Evolutionary conservation across 2,888 invertebrate genomes (phyloP).

Genomic region (Drosophila quasianomalipes): DNA sequence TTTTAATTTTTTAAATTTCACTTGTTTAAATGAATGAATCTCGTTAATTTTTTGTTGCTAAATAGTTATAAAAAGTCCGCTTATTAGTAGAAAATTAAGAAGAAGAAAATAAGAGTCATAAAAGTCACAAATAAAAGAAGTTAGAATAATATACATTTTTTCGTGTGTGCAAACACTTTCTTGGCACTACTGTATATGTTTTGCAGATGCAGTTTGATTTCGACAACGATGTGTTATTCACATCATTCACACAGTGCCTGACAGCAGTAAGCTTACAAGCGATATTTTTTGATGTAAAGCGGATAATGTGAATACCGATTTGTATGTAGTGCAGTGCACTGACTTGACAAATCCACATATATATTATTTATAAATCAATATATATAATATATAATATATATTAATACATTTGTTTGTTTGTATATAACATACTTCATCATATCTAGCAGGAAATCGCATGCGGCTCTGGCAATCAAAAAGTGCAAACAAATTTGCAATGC

Average conservation of each 20-base stretch:
- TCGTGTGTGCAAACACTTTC: no score
- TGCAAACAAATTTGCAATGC: slow-evolving; percentile 21
- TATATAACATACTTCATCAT: slow-evolving; percentile 12
- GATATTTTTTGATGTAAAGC: background rate
- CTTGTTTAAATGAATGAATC: no score
- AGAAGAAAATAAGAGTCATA: no score
- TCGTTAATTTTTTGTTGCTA: no score
- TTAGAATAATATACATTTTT: no score
- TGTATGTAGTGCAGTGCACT: background rate
- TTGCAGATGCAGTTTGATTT: slow-evolving; percentile 18
- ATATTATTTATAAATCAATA: slow-evolving; percentile 23
- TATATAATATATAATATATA: background rate
- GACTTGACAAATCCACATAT: slow-evolving; percentile 18
- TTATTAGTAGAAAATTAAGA: no score
- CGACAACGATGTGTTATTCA: background rate
- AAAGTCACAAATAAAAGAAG: no score
- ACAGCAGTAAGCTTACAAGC: slow-evolving; percentile 1
- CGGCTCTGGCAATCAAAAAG: slow-evolving; percentile 20
- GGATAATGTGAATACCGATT: slow-evolving; percentile 13
- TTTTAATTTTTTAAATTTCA: no score
- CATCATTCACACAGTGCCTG: slow-evolving; percentile 24
- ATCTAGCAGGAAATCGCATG: slow-evolving; percentile 44
- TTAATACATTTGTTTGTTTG: background rate
- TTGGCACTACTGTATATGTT: background rate
- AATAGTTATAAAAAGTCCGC: no score